Evolutionary conservation across 2,113 vertebrate genomes (phyloP).

Genomic region (Seriola rivoliana): DNA sequence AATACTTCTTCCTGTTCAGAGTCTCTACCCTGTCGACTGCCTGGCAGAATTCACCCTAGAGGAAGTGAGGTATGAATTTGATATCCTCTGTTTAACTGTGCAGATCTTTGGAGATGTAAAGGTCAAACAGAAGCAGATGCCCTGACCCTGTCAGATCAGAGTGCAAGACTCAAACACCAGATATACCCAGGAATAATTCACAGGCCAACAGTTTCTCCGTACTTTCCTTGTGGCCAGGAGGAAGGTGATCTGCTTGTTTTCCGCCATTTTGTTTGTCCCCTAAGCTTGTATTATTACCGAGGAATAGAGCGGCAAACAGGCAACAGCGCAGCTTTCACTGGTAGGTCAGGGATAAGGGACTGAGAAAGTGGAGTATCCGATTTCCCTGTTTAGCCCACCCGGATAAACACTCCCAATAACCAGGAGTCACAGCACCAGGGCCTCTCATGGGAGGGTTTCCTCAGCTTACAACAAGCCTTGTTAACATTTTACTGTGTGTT

Average conservation of each 20-base stretch:
- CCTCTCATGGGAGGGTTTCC: neutral
- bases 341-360: conserved; percentile 25
- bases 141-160: neutral
- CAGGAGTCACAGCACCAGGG: neutral
- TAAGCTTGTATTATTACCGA: conserved; percentile 26
- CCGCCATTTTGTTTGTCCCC: conserved; percentile 62
- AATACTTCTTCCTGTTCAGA: conserved; percentile 38
- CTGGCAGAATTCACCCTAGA: conserved; percentile 14
- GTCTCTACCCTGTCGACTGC: conserved; percentile 15
- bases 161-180: neutral
- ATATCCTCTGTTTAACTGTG: conserved; percentile 43
- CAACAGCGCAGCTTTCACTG: conserved; percentile 38
- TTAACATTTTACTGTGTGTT: conserved; percentile 38
- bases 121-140: conserved; percentile 27
- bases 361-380: conserved; percentile 36
- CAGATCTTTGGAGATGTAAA: conserved; percentile 13
- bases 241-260: conserved; percentile 1
- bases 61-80: conserved; percentile 21
- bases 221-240: conserved; percentile 43
- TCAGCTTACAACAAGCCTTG: conserved; percentile 8
- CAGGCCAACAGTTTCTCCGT: conserved; percentile 14
- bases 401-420: conserved; percentile 41
- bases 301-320: conserved; percentile 31
- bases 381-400: conserved; percentile 46
- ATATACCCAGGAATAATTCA: conserved; percentile 8